phyloP scores from a whole-genome alignment of 2,113 vertebrate species.

The Lates calcarifer region DNA sequence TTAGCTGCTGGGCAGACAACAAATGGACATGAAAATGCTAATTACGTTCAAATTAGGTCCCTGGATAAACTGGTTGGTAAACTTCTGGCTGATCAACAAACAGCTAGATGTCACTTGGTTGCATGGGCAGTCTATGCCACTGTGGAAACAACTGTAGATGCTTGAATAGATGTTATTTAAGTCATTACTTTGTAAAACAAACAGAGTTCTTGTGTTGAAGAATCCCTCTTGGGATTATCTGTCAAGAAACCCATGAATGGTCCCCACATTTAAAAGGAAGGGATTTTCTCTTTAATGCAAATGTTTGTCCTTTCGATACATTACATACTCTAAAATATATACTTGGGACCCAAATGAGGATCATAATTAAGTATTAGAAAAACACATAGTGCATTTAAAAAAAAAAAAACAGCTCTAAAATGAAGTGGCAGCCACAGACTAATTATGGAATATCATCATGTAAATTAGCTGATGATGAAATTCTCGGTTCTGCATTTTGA shows the following conservation, averaged over 20 bases:
- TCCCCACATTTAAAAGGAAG: background rate
- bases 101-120: conserved; percentile 1
- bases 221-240: background rate
- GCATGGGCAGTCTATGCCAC: conserved; percentile 4
- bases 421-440: background rate
- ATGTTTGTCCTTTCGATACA: background rate
- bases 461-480: background rate
- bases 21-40: conserved; percentile 57
- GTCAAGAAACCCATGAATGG: background rate
- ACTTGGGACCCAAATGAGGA: background rate
- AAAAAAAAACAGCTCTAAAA: background rate
- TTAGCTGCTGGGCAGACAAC: conserved; percentile 60
- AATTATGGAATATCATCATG: conserved; percentile 4
- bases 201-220: background rate
- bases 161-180: background rate
- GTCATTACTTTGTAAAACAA: background rate
- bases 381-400: background rate
- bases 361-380: background rate
- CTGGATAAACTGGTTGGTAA: conserved; percentile 25
- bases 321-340: background rate
- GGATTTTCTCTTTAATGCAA: background rate
- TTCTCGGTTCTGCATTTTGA: conserved; percentile 1
- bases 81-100: conserved; percentile 49
- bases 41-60: conserved; percentile 61
- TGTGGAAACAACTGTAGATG: background rate